Evolutionary conservation across 1,140 invertebrate species (phyloP).

Genomic region (Drosophila varians): DNA sequence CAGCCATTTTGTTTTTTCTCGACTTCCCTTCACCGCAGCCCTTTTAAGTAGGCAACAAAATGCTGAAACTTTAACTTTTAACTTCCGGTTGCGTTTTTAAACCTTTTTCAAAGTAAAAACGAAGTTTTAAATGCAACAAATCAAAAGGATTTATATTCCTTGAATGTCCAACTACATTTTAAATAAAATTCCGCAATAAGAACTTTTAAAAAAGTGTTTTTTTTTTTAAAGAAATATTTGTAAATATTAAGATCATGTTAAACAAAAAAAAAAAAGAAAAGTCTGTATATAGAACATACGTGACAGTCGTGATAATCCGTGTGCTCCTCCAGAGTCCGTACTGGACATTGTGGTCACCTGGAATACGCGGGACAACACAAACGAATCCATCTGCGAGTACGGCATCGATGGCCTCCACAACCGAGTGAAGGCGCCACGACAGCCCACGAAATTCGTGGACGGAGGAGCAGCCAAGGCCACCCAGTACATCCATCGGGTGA

Average conservation of each 20-base stretch:
- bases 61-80: neutral
- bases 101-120: neutral
- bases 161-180: neutral
- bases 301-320: constrained; percentile 28
- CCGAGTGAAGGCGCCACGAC: constrained; percentile 84
- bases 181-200: neutral
- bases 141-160: constrained; percentile 8
- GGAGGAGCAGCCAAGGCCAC: constrained; percentile 88
- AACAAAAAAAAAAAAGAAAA: neutral
- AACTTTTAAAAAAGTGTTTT: constrained; percentile 12
- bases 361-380: constrained; percentile 91
- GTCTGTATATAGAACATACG: neutral
- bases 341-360: constrained; percentile 94
- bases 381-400: constrained; percentile 91
- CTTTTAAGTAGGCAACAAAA: too few species aligned
- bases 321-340: constrained; percentile 85
- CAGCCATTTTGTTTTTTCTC: too few species aligned
- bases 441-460: constrained; percentile 88
- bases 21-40: too few species aligned
- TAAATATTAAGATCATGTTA: neutral
- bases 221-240: neutral
- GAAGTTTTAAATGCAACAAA: too few species aligned
- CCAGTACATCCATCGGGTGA: constrained; percentile 93
- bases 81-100: neutral
- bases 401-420: constrained; percentile 86